A percentile compares a stretch with the other conserved stretches of the same genome.
These are phyloP conservation scores for Pogonocherus hispidulus DNA, from an alignment of 2,888 invertebrate species.

Conservation along the genomic window DNA sequence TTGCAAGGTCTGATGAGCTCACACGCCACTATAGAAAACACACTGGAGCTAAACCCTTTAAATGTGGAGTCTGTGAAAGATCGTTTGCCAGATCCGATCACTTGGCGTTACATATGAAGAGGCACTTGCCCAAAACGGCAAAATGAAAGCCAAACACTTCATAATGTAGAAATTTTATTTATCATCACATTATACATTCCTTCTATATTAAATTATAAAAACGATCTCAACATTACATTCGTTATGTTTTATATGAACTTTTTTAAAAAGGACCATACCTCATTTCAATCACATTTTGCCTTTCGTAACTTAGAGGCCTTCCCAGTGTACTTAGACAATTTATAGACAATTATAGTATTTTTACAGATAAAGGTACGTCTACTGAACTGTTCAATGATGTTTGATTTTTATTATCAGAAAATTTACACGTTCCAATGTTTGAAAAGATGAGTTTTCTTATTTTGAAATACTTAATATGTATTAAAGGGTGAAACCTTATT, in stretches of 20 bases:
- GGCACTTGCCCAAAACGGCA: conserved; percentile 91
- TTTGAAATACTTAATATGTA: no score
- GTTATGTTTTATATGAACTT: conserved; percentile 41
- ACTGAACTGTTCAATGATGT: conserved; percentile 16
- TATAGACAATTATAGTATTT: conserved; percentile 50
- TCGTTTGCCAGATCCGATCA: conserved; percentile 97
- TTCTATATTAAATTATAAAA: conserved; percentile 45
- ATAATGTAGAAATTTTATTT: conserved; percentile 38
- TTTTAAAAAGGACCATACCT: conserved; percentile 41
- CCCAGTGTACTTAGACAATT: conserved; percentile 57
- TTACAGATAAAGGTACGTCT: conserved; percentile 18
- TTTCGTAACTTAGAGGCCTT: conserved; percentile 55
- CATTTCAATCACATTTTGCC: conserved; percentile 46
- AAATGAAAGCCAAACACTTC: conserved; percentile 69
- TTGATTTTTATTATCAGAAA: not conserved
- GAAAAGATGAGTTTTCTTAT: no score
- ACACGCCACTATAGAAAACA: conserved; percentile 97
- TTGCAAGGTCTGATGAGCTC: conserved; percentile 95
- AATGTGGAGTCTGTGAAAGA: conserved; percentile 94
- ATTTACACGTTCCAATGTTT: no score
- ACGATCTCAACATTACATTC: conserved; percentile 52
- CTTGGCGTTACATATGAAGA: conserved; percentile 95
- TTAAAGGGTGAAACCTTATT: no score
- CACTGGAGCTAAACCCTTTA: conserved; percentile 97
- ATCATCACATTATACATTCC: conserved; percentile 37